Conservation (phyloP, 2,113 vertebrate species). For the Rhea americana region DNA sequence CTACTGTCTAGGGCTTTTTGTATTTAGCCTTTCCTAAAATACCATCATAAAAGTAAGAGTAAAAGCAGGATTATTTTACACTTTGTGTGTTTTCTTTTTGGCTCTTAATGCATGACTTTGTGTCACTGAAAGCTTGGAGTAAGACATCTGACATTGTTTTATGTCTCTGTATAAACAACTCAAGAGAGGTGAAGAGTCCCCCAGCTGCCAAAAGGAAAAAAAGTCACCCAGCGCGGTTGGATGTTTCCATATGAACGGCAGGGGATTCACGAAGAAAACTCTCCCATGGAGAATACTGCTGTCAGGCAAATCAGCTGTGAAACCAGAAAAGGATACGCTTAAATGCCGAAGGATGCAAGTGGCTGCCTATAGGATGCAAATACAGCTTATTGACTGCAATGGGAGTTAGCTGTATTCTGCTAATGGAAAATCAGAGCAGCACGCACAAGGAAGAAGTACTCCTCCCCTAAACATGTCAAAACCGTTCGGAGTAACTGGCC, state of each 20-base stretch:
- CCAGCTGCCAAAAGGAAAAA: too few relatives aligned
- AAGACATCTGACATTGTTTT: not conserved
- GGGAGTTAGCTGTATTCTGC: not conserved
- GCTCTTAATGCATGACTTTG: rapidly evolving
- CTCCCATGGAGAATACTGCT: not conserved
- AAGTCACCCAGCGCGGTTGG: not conserved
- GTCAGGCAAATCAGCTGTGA: not conserved
- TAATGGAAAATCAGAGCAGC: not conserved
- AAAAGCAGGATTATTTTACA: not conserved
- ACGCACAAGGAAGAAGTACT: not conserved
- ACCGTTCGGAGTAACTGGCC: slow-evolving; percentile 7
- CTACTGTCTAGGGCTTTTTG: not conserved
- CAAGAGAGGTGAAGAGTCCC: too few relatives aligned
- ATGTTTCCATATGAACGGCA: not conserved
- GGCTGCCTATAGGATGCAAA: not conserved
- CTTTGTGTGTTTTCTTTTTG: not conserved
- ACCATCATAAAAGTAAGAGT: not conserved
- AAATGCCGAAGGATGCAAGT: not conserved
- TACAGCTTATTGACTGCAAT: not conserved
- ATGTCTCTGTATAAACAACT: not conserved
- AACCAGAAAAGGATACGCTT: not conserved
- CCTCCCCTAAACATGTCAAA: slow-evolving; percentile 11
- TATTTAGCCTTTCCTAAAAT: not conserved
- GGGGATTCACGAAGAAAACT: not conserved
- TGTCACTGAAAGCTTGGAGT: not conserved